These are phyloP conservation scores for Synanthedon vespiformis DNA, from an alignment of 2,888 invertebrate genomes.

Conservation along the genomic window DNA sequence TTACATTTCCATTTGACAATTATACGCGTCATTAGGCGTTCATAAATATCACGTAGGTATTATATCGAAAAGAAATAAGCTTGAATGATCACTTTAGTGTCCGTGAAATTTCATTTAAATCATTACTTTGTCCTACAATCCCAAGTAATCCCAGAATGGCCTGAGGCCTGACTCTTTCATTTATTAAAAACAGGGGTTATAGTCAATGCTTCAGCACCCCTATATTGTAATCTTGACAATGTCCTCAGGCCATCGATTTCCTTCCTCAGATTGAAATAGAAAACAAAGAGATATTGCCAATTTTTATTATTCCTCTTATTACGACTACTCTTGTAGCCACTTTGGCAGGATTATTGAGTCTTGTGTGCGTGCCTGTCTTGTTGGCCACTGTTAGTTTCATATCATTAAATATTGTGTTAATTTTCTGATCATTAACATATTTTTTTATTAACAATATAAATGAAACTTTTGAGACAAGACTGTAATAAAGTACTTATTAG, in stretches of 20 bases:
- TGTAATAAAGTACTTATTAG: background rate
- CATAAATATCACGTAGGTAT: too few species aligned
- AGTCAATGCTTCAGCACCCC: conserved; percentile 14
- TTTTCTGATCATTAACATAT: too few species aligned
- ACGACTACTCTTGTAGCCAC: conserved; percentile 2
- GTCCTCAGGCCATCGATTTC: conserved; percentile 53
- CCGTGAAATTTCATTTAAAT: background rate
- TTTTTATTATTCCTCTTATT: conserved; percentile 25
- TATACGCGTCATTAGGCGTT: too few species aligned
- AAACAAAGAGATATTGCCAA: conserved; percentile 53
- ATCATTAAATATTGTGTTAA: too few species aligned
- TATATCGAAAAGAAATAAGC: too few species aligned
- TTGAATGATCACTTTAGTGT: background rate
- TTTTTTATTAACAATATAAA: too few species aligned
- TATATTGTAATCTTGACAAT: conserved; percentile 32
- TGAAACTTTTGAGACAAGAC: too few species aligned
- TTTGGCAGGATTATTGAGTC: background rate
- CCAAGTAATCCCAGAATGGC: background rate
- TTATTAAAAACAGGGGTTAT: conserved; percentile 42
- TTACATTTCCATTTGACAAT: too few species aligned
- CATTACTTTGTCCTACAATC: background rate
- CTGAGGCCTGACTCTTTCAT: conserved; percentile 15
- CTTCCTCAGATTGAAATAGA: conserved; percentile 50
- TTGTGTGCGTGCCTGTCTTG: background rate
- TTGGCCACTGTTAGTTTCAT: too few species aligned